Evolutionary conservation across 2,888 invertebrate genomes (phyloP).

Genomic region (Limnephilus rhombicus): DNA sequence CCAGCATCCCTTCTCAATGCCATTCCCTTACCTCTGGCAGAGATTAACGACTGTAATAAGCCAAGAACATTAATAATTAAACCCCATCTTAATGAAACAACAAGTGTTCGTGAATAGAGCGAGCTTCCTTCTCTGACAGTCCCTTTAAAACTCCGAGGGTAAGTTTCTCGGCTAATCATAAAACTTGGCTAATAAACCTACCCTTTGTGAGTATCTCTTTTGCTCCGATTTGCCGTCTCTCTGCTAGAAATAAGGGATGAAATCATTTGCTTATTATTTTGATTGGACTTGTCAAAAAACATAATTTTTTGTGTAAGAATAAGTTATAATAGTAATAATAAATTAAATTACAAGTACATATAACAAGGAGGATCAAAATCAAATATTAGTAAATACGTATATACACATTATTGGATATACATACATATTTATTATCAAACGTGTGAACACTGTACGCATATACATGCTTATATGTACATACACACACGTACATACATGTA

Average conservation of each 20-base stretch:
- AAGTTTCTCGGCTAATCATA: constrained; percentile 54
- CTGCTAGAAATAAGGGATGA: neutral
- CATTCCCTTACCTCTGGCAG: neutral
- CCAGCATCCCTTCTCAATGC: neutral
- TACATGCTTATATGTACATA: no score
- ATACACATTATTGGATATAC: no score
- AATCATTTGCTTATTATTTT: neutral
- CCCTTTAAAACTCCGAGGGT: constrained; percentile 48
- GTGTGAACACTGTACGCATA: no score
- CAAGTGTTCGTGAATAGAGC: constrained; percentile 42
- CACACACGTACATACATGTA: no score
- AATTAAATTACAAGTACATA: no score
- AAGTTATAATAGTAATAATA: no score
- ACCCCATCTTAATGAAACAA: constrained; percentile 34
- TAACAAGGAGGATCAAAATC: no score
- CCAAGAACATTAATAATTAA: constrained; percentile 24
- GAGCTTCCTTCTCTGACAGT: neutral
- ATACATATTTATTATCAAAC: no score
- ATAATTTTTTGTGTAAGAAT: no score
- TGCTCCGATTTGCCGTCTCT: constrained; percentile 23
- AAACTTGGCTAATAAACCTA: constrained; percentile 56
- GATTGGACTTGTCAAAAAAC: no score
- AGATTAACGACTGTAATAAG: constrained; percentile 17
- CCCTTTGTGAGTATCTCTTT: constrained; percentile 26
- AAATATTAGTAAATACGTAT: no score